These are phyloP conservation scores for Symphodus melops DNA, from an alignment of 2,113 vertebrate species.

Conservation along the genomic window DNA sequence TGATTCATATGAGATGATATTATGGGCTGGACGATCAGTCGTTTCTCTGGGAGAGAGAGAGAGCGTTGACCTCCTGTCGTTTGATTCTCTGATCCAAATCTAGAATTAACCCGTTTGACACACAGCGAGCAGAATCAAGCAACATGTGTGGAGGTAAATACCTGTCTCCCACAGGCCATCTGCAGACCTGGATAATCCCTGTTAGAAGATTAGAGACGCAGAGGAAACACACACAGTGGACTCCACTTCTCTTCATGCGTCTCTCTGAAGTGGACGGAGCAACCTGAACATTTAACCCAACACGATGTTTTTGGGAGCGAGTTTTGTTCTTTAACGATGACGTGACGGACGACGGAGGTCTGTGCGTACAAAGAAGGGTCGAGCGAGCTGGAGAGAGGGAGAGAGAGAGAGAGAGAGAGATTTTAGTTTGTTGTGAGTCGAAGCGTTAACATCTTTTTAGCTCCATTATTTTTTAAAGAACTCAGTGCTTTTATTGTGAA, in stretches of 20 bases:
- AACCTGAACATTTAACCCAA: no score
- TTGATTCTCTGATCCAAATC: slow-evolving; percentile 18
- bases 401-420: no score
- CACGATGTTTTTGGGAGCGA: background rate
- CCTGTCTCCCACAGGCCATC: slow-evolving; percentile 68
- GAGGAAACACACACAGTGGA: background rate
- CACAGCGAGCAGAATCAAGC: slow-evolving; percentile 21
- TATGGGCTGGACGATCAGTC: no score
- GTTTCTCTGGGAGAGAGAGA: no score
- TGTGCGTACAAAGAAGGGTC: no score
- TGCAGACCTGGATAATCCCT: slow-evolving; percentile 77
- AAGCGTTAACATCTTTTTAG: no score
- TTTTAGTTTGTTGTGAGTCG: no score
- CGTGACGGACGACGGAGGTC: no score
- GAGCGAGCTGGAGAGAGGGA: no score
- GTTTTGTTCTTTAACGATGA: no score
- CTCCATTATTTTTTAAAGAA: no score
- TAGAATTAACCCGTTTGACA: slow-evolving; percentile 10
- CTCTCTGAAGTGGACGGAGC: background rate
- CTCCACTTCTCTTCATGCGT: background rate
- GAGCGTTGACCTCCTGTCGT: slow-evolving; percentile 13
- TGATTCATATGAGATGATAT: no score
- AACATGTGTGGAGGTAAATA: slow-evolving; percentile 61
- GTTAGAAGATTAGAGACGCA: slow-evolving; percentile 70
- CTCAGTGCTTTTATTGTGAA: slow-evolving; percentile 27